Evolutionary conservation across 2,113 vertebrate genomes (phyloP), one percentile per base, ranked within the genome.

Genomic region (Vombatus ursinus): DNA sequence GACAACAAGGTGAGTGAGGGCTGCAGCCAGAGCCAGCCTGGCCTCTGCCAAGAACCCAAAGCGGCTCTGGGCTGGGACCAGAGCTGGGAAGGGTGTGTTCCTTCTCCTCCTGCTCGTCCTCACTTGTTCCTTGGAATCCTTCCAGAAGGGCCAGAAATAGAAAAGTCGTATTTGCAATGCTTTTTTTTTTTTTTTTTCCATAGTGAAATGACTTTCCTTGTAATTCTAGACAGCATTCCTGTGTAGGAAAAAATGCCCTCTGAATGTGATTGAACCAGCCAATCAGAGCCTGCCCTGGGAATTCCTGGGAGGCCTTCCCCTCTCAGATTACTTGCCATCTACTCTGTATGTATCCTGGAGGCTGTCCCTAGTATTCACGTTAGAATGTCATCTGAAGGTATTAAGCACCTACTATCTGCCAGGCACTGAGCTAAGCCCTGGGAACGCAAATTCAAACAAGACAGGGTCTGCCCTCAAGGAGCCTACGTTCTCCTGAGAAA

Each of bases 1-100:
- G 94, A 98, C 8, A 96, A 51, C 23, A 97, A 98, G 97, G 98
- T 98, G 92, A 94, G 93, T 98, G 9, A 24, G 57, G 94, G 96
- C 57, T 7, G 3, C 12, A 89, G 50, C 6, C 3, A 48, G 52
- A 49, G 10, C 8, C n/a, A 23, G 24, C 44, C 23, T 6, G 23
- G 52, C 16, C 52, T 19, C 19, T 16, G 52, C 52, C 52, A 22
- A 19, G 52, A n/a, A 9, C 12, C 6, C 14, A 8, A 19, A 49
- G 89, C 44, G 2, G 47, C 0, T 26, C 52, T 12, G 24, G 25
- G 47, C 26, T 23, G 8, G 89, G n/a, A 44, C 16, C n/a, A 0
- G 84, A 10, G 44, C 44, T 0, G 44, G 89, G 89, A 49, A 49
- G 47, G 89, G 25, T 5, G n/a, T 89, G 3, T 31, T 11, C 26